Base-by-base conservation (phyloP, 2,797 vertebrate species). In the Cirrhinus molitorella region DNA sequence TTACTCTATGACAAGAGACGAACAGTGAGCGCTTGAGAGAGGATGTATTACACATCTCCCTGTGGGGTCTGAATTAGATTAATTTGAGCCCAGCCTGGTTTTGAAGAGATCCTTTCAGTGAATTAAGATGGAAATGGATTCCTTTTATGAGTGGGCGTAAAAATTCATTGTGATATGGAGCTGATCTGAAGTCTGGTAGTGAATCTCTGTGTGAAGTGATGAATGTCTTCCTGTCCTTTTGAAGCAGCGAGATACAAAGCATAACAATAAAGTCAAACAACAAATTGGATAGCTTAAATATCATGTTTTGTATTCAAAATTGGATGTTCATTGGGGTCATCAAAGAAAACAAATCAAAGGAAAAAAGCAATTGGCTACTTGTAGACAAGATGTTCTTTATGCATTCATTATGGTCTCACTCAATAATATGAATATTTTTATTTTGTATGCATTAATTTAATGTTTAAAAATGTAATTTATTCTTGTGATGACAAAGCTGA, bases 121-220 rank as follows among this genome's bases (percentile, higher is more conserved):
- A 88, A 88, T 87, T 87, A 85, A 75, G 84, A 84, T 87, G 79
- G 81, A 88, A 88, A 87, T 85, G 74, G 85, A 81, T 80, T 85
- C 74, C 74, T 85, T 87, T 88, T 77, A 85, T 83, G 75, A 87
- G 79, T 77, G 71, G 84, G 79, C 76, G 59, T 87, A 81, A 85
- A 68, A 57, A 81, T 66, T 84, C 81, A 81, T 83, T 47, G 61
- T 67, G 73, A 51, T 34, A 34, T 12, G 2, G 68, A 61, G 61
- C 37, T 66, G 73, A 79, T 80, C 79, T 73, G 68, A 68, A 85
- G 80, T 74, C 61, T 47, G 45, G 45, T 51, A 85, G 66, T 63
- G 37, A 79, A 84, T 83, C 84, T 76, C n/a, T 71, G 73, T 67
- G 19, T 61, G 21, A 70, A 63, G 76, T 59, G 81, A 78, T 76